Base-by-base conservation (phyloP, 2,797 vertebrate species). In the Pyrocephalus nanus region DNA sequence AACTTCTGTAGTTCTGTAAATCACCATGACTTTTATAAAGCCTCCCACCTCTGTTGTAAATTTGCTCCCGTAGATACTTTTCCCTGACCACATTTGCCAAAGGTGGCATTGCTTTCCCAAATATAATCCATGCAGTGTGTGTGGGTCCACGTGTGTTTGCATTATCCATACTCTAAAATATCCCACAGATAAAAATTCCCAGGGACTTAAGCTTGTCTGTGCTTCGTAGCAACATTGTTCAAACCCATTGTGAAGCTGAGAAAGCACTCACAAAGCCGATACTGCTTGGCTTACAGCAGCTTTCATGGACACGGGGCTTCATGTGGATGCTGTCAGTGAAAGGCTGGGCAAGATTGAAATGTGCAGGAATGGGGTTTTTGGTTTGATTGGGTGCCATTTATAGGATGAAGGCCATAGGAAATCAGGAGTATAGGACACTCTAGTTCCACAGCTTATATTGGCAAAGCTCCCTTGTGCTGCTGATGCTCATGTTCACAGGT, bases 1-100 rank as follows among this genome's bases (percentile, higher is more conserved):
- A 55, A 86, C 45, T 95, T 73, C 57, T 80, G 92, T 76, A 60
- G 73, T 45, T 80, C 72, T 77, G 61, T 88, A 91, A 91, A 96
- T 91, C 86, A 77, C 53, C 29, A 1, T 88, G 92, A 88, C 79
- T 96, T 94, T 57, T 92, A 66, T 45, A 94, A 77, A 53, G 34
- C 69, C 69, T 83, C 48, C 53, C 73, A 67, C 42, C 34, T 86
- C 45, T 42, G 40, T 11, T 71, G 76, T 67, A 83, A 86, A 88
- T 93, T 88, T 71, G 38, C 75, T 90, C 58, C 69, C 22, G 23
- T 60, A 55, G 43, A 38, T 86, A 9, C 23, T 67, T 90, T 23
- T 25, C 29, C 40, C 78, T 71, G 69, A 42, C 36, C 0, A 0
- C 20, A 12, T 86, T 55, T 77, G 53, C 36, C 36, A 40, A 91